Percentiles rank a stretch among this genome's conserved stretches.
phyloP scores from a whole-genome alignment of 2,113 vertebrate species.

The Lontra canadensis region DNA sequence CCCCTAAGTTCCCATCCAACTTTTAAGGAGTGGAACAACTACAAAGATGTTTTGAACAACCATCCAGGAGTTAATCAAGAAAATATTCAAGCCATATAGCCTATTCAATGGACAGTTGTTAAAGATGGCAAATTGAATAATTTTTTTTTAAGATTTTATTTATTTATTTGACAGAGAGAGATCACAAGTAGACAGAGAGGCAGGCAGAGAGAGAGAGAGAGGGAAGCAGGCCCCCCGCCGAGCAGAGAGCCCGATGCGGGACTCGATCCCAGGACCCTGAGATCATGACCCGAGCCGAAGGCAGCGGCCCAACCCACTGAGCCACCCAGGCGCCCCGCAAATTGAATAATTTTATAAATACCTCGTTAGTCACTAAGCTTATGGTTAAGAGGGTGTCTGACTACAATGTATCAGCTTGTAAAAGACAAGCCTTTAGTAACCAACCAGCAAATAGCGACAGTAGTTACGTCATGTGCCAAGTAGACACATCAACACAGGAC shows the following conservation, averaged over 20 bases:
- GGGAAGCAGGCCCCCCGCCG: no score
- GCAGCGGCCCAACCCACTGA: no score
- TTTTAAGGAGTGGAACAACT: neutral
- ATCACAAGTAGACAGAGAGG: no score
- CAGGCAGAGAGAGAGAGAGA: no score
- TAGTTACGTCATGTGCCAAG: neutral
- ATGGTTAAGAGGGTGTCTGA: neutral
- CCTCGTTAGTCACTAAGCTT: neutral
- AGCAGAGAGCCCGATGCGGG: no score
- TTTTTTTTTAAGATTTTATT: no score
- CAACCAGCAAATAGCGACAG: neutral
- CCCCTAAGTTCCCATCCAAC: neutral
- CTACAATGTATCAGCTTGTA: neutral
- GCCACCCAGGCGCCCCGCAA: no score
- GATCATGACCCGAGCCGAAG: no score
- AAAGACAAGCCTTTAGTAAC: slow-evolving; percentile 17
- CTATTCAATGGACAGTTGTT: neutral
- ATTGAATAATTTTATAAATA: slow-evolving; percentile 10
- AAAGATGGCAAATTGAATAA: neutral
- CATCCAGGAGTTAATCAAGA: slow-evolving; percentile 1
- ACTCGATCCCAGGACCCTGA: no score
- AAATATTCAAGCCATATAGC: neutral
- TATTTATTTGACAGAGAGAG: no score
- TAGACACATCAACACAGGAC: neutral
- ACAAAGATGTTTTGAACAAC: neutral